Evolutionary conservation across 2,797 vertebrate genomes (phyloP).

Genomic region (Columba guinea): DNA sequence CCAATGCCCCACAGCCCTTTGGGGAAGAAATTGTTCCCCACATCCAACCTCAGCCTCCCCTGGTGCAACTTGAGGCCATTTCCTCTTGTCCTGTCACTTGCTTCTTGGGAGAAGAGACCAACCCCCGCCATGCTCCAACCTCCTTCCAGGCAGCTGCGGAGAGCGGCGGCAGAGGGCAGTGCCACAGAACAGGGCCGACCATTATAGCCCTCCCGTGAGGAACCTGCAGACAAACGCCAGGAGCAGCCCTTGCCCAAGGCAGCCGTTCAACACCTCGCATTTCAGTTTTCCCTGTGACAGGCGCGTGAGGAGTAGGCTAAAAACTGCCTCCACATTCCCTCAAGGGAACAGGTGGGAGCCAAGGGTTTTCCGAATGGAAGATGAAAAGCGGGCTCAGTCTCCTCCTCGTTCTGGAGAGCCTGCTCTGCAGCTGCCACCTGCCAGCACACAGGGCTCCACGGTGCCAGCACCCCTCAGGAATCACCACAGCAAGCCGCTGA

Average conservation of each 20-base stretch:
- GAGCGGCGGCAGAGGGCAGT: background rate
- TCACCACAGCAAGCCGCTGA: background rate
- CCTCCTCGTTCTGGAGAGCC: background rate
- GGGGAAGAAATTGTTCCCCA: too few species aligned
- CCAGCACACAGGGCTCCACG: background rate
- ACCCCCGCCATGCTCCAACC: too few species aligned
- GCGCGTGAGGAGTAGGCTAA: background rate
- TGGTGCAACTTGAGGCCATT: too few species aligned
- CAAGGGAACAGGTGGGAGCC: background rate
- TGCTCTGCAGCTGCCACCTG: background rate
- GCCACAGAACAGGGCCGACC: background rate
- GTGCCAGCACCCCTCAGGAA: background rate
- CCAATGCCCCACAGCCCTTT: too few species aligned
- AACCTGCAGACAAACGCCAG: background rate
- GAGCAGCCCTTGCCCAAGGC: background rate
- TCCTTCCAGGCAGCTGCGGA: too few species aligned
- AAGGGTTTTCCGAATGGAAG: background rate
- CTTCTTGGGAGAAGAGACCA: too few species aligned
- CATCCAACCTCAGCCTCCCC: too few species aligned
- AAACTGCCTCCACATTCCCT: background rate
- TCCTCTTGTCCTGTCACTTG: too few species aligned
- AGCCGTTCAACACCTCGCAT: background rate
- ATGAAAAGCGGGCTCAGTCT: background rate
- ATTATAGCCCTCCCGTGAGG: background rate
- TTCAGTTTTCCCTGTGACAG: background rate